Evolutionary conservation across 2,113 vertebrate species (phyloP), one percentile per base, ranked within the genome.

Genomic region (Gila orcuttii): DNA sequence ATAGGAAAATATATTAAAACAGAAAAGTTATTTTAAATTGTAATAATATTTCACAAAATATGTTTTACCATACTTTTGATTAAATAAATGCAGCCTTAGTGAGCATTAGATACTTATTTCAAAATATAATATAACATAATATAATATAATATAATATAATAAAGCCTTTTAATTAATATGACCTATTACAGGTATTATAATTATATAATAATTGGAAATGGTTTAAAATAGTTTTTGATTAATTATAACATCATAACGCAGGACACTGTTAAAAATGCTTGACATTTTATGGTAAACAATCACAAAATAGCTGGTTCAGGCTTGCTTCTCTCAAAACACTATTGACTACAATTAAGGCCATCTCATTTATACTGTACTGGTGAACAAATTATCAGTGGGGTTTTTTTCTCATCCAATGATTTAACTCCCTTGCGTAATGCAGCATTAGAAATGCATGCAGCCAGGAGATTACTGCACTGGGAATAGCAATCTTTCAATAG

Each of bases 401-500:
- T 8, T n/a, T 42, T 55, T 10, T 62, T 60, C 19, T 68, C 25
- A 59, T 64, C 42, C 47, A 23, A 1, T 60, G 15, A 64, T 76
- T 64, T 75, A 85, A 64, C 15, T 69, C 60, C 28, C 45, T 62
- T 83, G 52, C 28, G 59, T 83, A 86, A 73, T 59, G n/a, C 69
- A 83, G 33, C 33, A 62, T 88, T 82, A 84, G 59, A 12, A 83
- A 83, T 85, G 57, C 50, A 80, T 66, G 81, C 45, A 87, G 52
- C 36, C 59, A 52, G 59, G 21, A 69, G 84, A 87, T 82, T 86
- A 85, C 74, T 75, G 25, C 73, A 86, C 71, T 33, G 55, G 64
- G 76, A 73, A 28, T 15, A 59, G 71, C 84, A 90, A 84, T 85
- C 83, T 86, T 73, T 79, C 82, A 78, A 39, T 45, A 73, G 75